Evolutionary conservation across 2,797 vertebrate genomes (phyloP), one percentile per base, ranked within the genome.

Genomic region (Girardinus metallicus): DNA sequence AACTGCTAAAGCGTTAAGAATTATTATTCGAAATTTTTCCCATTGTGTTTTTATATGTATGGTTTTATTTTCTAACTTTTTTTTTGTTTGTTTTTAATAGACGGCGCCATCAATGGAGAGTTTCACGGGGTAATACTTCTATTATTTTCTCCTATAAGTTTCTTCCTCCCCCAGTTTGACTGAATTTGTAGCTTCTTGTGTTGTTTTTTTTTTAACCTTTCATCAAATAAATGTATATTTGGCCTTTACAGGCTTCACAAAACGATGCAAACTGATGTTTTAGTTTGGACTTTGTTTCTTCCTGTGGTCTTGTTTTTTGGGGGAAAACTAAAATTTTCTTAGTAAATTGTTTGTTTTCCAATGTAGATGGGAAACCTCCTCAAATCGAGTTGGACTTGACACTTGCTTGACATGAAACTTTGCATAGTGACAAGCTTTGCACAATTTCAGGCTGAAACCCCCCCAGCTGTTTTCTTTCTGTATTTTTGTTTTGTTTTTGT

Each of bases 81-180:
- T 62, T 18, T 10, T 0, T 2, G 0, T 66, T 16, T 49, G 80
- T 73, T 95, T 90, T 87, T 95, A 89, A 85, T 64, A 99, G 98
- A 96, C 95, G 96, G 95, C 72, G 93, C 96, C 74, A 72, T 97
- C 91, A 99, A 99, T 68, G 97, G 98, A 72, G 96, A 98, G 23
- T 80, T 97, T 76, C 96, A 96, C 84, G 96, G 96, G 98, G 98
- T 99, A 97, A 95, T 74, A 57, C 26, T 26, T 82, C 79, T 3
- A 29, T 16, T 73, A 39, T 60, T 74, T 60, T 57, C 3, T 82
- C 31, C 75, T 36, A 64, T 26, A 41, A 41, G 62, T 36, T 68
- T 53, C 12, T 9, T 23, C 0, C 46, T 9, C 1, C 23, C 6
- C 34, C 3, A 36, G 36, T 10, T 1, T 13, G 47, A 51, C 39